Evolutionary conservation across 2,113 vertebrate species (phyloP), one percentile per base, ranked within the genome.

Genomic region (Indri indri): DNA sequence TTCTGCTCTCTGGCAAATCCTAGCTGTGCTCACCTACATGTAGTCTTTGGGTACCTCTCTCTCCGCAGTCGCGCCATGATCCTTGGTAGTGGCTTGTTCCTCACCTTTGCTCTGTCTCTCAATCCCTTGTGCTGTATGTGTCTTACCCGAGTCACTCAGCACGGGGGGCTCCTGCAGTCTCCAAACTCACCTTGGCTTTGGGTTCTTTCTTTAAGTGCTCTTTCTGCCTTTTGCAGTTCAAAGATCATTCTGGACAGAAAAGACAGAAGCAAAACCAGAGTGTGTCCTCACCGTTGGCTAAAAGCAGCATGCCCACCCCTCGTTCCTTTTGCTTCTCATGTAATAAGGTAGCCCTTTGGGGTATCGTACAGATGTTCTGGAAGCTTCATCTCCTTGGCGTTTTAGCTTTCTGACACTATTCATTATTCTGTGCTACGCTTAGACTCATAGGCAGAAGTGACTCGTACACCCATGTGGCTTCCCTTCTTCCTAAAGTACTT

Each of bases 211-310:
- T 30, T 54, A 2, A 10, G 3, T 27, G 50, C 37, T 57, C 52
- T 42, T n/a, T 70, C 22, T 66, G 23, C 57, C 37, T 61, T 45
- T 80, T 74, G 80, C 42, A 85, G 50, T 74, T 66, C 61, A 63
- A 63, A 82, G 88, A 57, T 63, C 32, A 32, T n/a, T 91, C 50
- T 14, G 30, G 71, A 57, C n/a, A 89, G 92, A 81, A 88, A 50
- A 73, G 54, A 88, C 18, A 45, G 18, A 70, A 22, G 73, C 68
- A 77, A 45, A 27, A 32, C 5, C 34, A 66, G 61, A 68, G 14
- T 37, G 81, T 59, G 3, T 86, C 57, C 10, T 50, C 59, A 23
- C 74, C 23, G 2, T 10, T 27, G n/a, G 23, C 50, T 7, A 30
- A 81, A 54, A 93, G 73, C 47, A 32, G 30, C 12, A 2, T 23